Evolutionary conservation across 2,113 vertebrate genomes (phyloP).

Genomic region (Sus scrofa): T2T-Sscrofa CM000812.6:282938001-282938500

Average conservation of each 20-base stretch:
- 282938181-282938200: background rate
- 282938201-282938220: background rate
- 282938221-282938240: background rate
- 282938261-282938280: background rate
- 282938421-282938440: background rate
- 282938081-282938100: no score
- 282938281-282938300: background rate
- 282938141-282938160: background rate
- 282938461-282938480: background rate
- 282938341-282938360: rapidly evolving
- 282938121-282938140: no score
- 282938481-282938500: background rate
- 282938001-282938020: no score
- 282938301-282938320: background rate
- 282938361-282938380: background rate
- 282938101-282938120: no score
- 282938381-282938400: background rate
- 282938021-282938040: no score
- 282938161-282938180: background rate
- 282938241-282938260: background rate
- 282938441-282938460: background rate
- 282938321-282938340: background rate
- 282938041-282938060: no score
- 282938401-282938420: background rate
- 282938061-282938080: no score